A percentile compares a stretch with the other conserved stretches of the same genome.
Evolutionary conservation across 2,888 invertebrate species (phyloP).

Genomic region (Cepaea hortensis): DNA sequence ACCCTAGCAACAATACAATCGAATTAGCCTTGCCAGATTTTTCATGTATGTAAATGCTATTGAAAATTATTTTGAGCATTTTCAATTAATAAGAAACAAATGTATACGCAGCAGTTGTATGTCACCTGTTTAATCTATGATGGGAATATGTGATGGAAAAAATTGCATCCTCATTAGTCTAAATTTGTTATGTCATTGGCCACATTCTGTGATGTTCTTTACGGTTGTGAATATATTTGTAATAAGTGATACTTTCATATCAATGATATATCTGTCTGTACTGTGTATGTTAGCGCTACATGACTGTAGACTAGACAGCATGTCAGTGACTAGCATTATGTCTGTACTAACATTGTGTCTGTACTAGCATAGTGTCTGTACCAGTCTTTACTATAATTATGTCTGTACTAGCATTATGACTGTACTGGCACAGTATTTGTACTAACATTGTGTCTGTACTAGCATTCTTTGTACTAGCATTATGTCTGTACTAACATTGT

Average conservation of each 20-base stretch:
- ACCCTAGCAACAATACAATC: background rate
- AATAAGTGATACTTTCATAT: background rate
- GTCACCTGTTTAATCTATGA: background rate
- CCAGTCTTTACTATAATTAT: too few species aligned
- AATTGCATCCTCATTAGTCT: background rate
- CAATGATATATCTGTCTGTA: background rate
- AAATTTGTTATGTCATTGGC: conserved; percentile 27
- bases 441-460: too few species aligned
- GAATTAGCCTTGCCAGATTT: background rate
- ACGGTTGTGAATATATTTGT: conserved; percentile 42
- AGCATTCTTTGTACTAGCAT: too few species aligned
- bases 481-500: too few species aligned
- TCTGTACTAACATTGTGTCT: too few species aligned
- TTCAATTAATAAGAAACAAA: background rate
- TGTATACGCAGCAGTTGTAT: background rate
- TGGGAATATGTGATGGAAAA: background rate
- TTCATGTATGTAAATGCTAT: background rate
- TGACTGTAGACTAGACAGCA: background rate
- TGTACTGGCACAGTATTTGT: too few species aligned
- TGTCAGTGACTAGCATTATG: too few species aligned
- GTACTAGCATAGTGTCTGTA: too few species aligned
- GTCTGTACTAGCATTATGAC: too few species aligned
- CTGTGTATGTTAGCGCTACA: background rate
- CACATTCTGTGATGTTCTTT: conserved; percentile 35
- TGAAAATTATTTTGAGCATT: background rate